These are phyloP conservation scores for Pomacea maculata DNA, from an alignment of 1,140 invertebrate species.

Conservation along the genomic window DNA sequence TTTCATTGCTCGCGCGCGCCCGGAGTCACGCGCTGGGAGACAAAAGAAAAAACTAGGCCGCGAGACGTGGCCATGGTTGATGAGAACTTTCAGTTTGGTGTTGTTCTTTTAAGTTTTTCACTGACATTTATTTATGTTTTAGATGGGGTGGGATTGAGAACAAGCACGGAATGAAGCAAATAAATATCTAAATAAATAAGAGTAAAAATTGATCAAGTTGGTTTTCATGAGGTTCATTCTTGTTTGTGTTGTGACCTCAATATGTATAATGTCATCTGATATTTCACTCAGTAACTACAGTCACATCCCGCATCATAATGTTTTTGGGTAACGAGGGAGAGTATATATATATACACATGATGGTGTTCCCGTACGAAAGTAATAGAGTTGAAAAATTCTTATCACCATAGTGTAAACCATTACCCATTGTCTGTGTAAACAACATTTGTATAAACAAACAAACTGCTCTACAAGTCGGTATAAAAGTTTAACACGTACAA, in stretches of 20 bases:
- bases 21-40: background rate
- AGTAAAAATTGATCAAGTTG: background rate
- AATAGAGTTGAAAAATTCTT: too few species aligned
- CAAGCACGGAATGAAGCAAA: background rate
- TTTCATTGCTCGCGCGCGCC: slow-evolving; percentile 1
- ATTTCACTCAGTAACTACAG: background rate
- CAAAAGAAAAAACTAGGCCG: background rate
- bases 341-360: too few species aligned
- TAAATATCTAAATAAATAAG: background rate
- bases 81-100: background rate
- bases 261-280: background rate
- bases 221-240: background rate
- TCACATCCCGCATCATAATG: too few species aligned
- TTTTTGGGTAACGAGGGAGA: too few species aligned
- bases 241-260: background rate
- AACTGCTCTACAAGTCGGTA: too few species aligned
- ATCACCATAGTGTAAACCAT: too few species aligned
- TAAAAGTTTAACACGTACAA: too few species aligned
- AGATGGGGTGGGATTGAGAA: background rate
- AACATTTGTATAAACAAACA: too few species aligned
- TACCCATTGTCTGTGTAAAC: too few species aligned
- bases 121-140: background rate
- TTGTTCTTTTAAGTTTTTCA: background rate
- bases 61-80: background rate
- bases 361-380: too few species aligned